phyloP scores from a whole-genome alignment of 2,797 vertebrate species.

The Anguilla pacifica region DNA sequence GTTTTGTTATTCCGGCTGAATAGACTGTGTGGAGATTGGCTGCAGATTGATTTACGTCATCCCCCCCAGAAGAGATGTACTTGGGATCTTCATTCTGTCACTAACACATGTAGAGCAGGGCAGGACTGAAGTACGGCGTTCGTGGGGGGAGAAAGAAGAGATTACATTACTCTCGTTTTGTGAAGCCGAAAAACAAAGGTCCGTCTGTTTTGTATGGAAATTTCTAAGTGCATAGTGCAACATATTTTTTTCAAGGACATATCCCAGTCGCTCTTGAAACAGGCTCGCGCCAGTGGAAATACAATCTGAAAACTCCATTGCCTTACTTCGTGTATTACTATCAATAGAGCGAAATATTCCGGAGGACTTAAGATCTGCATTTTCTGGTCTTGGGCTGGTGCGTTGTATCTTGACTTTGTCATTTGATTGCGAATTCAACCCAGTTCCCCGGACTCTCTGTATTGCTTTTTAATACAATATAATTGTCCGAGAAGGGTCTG shows the following conservation, averaged over 20 bases:
- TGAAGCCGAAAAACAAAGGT: background rate
- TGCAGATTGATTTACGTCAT: constrained; percentile 73
- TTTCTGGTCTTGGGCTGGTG: constrained; percentile 28
- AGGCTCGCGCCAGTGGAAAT: constrained; percentile 72
- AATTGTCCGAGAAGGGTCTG: constrained; percentile 26
- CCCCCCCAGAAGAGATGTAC: constrained; percentile 75
- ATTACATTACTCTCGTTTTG: background rate
- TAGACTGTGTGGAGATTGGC: constrained; percentile 80
- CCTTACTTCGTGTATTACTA: constrained; percentile 38
- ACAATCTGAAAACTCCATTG: constrained; percentile 81
- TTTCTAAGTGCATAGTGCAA: constrained; percentile 45
- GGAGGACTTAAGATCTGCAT: constrained; percentile 2
- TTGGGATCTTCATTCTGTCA: constrained; percentile 87
- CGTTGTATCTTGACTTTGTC: constrained; percentile 19
- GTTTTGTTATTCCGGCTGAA: constrained; percentile 86
- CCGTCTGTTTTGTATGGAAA: constrained; percentile 41
- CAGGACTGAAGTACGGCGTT: constrained; percentile 36
- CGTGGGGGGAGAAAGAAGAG: background rate
- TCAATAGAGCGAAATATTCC: constrained; percentile 37
- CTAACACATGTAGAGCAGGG: constrained; percentile 89
- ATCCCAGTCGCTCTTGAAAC: constrained; percentile 21
- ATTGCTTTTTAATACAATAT: constrained; percentile 23
- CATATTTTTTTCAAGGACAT: constrained; percentile 32
- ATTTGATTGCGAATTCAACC: constrained; percentile 13
- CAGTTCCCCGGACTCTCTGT: constrained; percentile 25